Evolutionary conservation across 2,797 vertebrate genomes (phyloP).

Genomic region (Phoxinus dragarum): DNA sequence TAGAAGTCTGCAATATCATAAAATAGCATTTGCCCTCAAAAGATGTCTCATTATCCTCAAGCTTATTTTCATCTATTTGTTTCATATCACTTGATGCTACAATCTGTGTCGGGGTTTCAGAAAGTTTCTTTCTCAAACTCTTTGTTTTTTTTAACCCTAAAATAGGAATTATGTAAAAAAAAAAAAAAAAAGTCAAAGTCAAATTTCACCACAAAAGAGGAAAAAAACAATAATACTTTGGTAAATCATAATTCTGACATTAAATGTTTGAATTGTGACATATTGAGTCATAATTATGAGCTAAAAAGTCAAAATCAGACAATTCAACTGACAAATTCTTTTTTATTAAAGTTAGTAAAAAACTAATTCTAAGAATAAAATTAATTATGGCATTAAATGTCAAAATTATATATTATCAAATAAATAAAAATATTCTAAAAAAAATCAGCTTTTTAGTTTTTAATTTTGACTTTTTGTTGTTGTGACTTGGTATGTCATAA

Average conservation of each 20-base stretch:
- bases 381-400: not conserved
- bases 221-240: not conserved
- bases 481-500: not conserved
- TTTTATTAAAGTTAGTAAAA: not conserved
- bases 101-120: not conserved
- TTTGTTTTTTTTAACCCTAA: not conserved
- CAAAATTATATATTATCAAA: too few relatives aligned
- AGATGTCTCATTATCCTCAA: not conserved
- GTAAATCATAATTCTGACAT: not conserved
- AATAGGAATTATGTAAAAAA: not conserved
- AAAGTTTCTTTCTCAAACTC: not conserved
- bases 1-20: not conserved
- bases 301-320: not conserved
- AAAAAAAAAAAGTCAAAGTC: too few relatives aligned
- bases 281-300: not conserved
- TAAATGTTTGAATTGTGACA: not conserved
- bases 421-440: too few relatives aligned
- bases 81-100: not conserved
- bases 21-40: not conserved
- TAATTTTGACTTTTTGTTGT: not conserved
- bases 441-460: not conserved
- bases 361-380: not conserved
- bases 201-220: not conserved
- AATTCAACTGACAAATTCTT: not conserved
- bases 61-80: not conserved